phyloP scores from a whole-genome alignment of 2,797 vertebrate species.

The Typhlichthys eigenmanni region DNA sequence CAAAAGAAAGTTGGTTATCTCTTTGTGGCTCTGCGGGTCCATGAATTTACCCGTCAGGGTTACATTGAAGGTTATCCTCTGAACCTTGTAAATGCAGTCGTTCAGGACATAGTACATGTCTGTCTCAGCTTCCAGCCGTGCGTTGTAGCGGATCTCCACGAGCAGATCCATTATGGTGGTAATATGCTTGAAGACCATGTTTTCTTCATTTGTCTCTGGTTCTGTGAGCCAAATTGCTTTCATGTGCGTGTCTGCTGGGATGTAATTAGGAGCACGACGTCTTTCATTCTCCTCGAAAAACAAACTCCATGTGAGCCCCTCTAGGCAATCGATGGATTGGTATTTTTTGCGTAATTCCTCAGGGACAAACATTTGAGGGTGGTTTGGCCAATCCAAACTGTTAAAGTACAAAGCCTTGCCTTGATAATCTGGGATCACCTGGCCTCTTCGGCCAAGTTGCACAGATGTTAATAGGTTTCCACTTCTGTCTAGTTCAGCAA shows the following conservation, averaged over 20 bases:
- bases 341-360: constrained; percentile 62
- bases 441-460: constrained; percentile 44
- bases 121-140: constrained; percentile 50
- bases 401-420: constrained; percentile 54
- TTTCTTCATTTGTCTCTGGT: constrained; percentile 11
- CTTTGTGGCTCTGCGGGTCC: constrained; percentile 12
- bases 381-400: constrained; percentile 58
- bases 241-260: background rate
- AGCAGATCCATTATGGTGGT: constrained; percentile 64
- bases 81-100: constrained; percentile 63
- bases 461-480: constrained; percentile 40
- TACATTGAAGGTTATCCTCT: constrained; percentile 43
- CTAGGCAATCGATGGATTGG: constrained; percentile 63
- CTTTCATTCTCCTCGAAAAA: constrained; percentile 68
- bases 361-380: constrained; percentile 73
- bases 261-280: constrained; percentile 59
- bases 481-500: constrained; percentile 46
- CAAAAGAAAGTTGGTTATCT: constrained; percentile 35
- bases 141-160: constrained; percentile 68
- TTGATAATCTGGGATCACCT: constrained; percentile 39
- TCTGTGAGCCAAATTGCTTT: constrained; percentile 56
- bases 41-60: constrained; percentile 60
- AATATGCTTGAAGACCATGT: constrained; percentile 57
- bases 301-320: constrained; percentile 71
- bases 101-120: constrained; percentile 65